phyloP scores from a whole-genome alignment of 2,888 invertebrate species.

The Drosophila villosipedis region DNA sequence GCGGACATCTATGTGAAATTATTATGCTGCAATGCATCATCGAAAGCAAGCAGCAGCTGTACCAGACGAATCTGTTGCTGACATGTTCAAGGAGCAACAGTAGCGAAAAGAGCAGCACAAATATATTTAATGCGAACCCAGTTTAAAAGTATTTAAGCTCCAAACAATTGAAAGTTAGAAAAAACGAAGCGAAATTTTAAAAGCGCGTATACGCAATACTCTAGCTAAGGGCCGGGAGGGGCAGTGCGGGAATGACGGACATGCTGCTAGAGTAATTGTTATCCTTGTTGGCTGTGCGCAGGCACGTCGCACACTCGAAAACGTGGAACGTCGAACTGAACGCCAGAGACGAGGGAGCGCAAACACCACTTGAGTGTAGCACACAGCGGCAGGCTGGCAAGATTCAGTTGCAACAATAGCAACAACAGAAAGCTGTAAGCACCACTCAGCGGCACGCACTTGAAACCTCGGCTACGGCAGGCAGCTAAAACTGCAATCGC shows the following conservation, averaged over 20 bases:
- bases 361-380: slow-evolving; percentile 66
- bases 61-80: slow-evolving; percentile 55
- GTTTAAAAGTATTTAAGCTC: slow-evolving; percentile 64
- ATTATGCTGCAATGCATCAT: slow-evolving; percentile 78
- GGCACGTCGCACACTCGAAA: slow-evolving; percentile 72
- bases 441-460: slow-evolving; percentile 77
- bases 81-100: slow-evolving; percentile 52
- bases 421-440: slow-evolving; percentile 62
- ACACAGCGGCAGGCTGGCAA: slow-evolving; percentile 25
- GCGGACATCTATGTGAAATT: slow-evolving; percentile 75
- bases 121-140: slow-evolving; percentile 56
- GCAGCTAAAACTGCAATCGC: slow-evolving; percentile 74
- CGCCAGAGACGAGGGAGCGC: slow-evolving; percentile 43
- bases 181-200: slow-evolving; percentile 19
- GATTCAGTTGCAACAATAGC: slow-evolving; percentile 27
- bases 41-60: slow-evolving; percentile 47
- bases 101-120: slow-evolving; percentile 27
- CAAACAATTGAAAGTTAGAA: slow-evolving; percentile 64
- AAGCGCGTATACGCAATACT: slow-evolving; percentile 1
- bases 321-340: slow-evolving; percentile 36
- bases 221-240: neutral
- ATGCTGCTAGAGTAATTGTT: slow-evolving; percentile 77
- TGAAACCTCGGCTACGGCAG: slow-evolving; percentile 43
- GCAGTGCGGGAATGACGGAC: slow-evolving; percentile 47
- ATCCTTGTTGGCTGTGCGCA: slow-evolving; percentile 79